Evolutionary conservation across 2,113 vertebrate genomes (phyloP).

Genomic region (Calypte anna): DNA sequence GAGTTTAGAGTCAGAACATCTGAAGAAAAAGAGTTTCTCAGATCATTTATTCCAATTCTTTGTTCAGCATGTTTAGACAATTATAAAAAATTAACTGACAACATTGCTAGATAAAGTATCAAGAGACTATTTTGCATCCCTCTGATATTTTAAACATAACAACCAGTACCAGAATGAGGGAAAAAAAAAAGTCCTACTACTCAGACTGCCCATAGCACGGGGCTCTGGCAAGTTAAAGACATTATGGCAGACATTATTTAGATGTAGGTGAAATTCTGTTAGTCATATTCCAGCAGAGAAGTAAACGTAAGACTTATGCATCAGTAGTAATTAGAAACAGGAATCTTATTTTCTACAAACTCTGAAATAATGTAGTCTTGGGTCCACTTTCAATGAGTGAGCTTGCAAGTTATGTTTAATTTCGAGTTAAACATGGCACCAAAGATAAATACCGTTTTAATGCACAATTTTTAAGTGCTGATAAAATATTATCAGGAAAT

Average conservation of each 20-base stretch:
- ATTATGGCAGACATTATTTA: not conserved
- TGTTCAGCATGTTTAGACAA: not conserved
- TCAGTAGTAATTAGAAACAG: not conserved
- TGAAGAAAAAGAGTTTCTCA: not conserved
- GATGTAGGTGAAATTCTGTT: not conserved
- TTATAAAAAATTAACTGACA: not conserved
- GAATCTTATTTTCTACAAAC: not conserved
- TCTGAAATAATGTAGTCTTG: not conserved
- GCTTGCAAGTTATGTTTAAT: not conserved
- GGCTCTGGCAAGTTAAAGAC: not conserved
- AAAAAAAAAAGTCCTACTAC: not conserved
- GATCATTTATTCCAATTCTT: not conserved
- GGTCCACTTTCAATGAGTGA: not conserved
- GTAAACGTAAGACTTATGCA: not conserved
- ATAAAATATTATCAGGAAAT: not conserved
- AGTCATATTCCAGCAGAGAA: not conserved
- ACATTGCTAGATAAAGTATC: not conserved
- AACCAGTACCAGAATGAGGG: not conserved
- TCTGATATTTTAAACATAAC: not conserved
- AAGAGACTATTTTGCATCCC: not conserved
- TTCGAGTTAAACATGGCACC: not conserved
- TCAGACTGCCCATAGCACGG: not conserved
- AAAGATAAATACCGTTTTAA: not conserved
- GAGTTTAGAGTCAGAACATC: not conserved
- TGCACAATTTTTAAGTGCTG: not conserved